Percentiles rank a stretch among this genome's conserved stretches.
phyloP scores from a whole-genome alignment of 2,888 invertebrate genomes.

The Noctua fimbriata region DNA sequence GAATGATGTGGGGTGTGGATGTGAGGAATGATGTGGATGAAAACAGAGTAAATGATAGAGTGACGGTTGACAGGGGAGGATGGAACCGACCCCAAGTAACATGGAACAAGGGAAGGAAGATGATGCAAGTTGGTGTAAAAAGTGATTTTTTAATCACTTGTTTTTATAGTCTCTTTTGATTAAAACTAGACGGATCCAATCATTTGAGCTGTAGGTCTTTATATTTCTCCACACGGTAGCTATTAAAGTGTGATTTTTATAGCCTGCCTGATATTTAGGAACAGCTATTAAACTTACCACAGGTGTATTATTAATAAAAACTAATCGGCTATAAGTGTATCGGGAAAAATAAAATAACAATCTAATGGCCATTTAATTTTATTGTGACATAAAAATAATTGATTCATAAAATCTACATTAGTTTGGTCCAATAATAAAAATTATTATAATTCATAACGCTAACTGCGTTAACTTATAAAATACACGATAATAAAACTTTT shows the following conservation, averaged over 20 bases:
- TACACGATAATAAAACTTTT: conserved; percentile 56
- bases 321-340: conserved; percentile 13
- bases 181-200: conserved; percentile 11
- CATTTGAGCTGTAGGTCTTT: not conserved
- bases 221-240: conserved; percentile 15
- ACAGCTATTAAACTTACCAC: conserved; percentile 10
- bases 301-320: conserved; percentile 33
- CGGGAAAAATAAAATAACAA: conserved; percentile 67
- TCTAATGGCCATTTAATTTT: conserved; percentile 83
- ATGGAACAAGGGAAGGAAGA: too few relatives aligned
- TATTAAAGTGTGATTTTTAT: conserved; percentile 23
- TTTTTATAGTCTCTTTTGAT: conserved; percentile 30
- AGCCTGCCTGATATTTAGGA: conserved; percentile 6
- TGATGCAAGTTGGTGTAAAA: not conserved
- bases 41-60: too few relatives aligned
- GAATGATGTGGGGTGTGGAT: too few relatives aligned
- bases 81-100: too few relatives aligned
- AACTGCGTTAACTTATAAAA: conserved; percentile 80
- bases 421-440: conserved; percentile 84
- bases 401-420: conserved; percentile 85
- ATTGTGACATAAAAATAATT: conserved; percentile 71
- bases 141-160: conserved; percentile 14
- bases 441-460: conserved; percentile 77
- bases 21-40: too few relatives aligned
- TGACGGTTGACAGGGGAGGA: too few relatives aligned